phyloP scores from a whole-genome alignment of 53 echinoderm and acorn worm genomes.

The Pentamera pediparva region DNA sequence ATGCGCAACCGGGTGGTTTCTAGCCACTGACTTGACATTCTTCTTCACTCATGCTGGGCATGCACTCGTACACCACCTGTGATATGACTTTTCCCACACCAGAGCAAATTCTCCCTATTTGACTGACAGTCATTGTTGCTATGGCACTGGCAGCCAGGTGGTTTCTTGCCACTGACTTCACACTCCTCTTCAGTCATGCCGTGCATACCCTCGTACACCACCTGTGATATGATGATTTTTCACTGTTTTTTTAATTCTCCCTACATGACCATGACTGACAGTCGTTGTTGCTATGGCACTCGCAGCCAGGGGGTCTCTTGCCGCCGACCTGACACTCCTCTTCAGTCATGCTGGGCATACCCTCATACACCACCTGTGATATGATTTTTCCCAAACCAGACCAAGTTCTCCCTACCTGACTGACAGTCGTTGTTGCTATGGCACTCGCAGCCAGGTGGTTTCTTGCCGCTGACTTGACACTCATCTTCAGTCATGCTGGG shows the following conservation, averaged over 20 bases:
- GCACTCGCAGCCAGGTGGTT: slow-evolving; percentile 68
- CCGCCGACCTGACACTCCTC: slow-evolving; percentile 38
- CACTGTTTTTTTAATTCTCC: too few relatives aligned
- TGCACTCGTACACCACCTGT: slow-evolving; percentile 94
- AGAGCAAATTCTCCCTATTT: slow-evolving; percentile 14
- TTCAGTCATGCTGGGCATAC: slow-evolving; percentile 61
- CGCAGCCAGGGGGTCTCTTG: slow-evolving; percentile 61
- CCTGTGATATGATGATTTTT: too few relatives aligned
- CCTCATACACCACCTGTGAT: slow-evolving; percentile 96
- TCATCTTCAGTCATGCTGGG: slow-evolving; percentile 42
- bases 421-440: slow-evolving; percentile 61
- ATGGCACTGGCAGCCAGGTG: too few relatives aligned
- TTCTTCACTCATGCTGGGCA: slow-evolving; percentile 51
- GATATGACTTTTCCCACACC: slow-evolving; percentile 99
- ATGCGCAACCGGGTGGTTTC: slow-evolving; percentile 70
- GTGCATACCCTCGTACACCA: too few relatives aligned
- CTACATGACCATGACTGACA: slow-evolving; percentile 66
- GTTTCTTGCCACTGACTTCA: too few relatives aligned
- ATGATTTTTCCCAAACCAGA: slow-evolving; percentile 98
- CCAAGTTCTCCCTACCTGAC: slow-evolving; percentile 19
- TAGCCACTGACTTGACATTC: slow-evolving; percentile 37
- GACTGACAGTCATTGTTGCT: too few relatives aligned
- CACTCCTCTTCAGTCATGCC: too few relatives aligned
- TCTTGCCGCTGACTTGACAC: slow-evolving; percentile 36
- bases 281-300: slow-evolving; percentile 63